Conservation (phyloP, 2,113 vertebrate genomes). For the Elgaria multicarinata region DNA sequence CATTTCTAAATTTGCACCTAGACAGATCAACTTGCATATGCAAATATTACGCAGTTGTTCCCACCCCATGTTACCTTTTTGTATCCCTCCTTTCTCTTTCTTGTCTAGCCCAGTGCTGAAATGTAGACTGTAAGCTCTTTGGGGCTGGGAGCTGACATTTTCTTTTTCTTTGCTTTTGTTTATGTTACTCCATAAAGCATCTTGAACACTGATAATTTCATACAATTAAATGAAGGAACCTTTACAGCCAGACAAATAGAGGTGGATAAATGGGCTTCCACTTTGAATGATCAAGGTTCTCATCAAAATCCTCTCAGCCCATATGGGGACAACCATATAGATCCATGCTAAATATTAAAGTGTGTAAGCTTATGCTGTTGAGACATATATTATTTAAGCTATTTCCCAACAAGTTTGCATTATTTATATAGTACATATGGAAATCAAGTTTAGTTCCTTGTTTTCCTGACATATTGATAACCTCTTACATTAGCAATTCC, state of each 20-base stretch:
- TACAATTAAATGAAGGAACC: not conserved
- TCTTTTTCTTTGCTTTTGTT: not conserved
- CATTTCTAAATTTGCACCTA: too few species aligned
- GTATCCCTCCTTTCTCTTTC: not conserved
- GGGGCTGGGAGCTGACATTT: not conserved
- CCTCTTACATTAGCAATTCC: not conserved
- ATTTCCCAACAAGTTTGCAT: conserved; percentile 1
- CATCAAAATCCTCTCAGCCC: not conserved
- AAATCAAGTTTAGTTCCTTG: not conserved
- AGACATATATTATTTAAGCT: conserved; percentile 14
- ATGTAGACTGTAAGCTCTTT: not conserved
- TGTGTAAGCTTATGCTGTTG: not conserved
- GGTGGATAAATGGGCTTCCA: not conserved
- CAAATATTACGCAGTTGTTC: not conserved
- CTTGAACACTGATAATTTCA: not conserved
- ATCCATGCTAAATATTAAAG: conserved; percentile 13
- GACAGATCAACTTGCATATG: too few species aligned
- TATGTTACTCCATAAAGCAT: not conserved
- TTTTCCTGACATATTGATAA: not conserved
- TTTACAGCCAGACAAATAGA: not conserved
- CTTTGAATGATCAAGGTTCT: not conserved
- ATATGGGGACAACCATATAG: not conserved
- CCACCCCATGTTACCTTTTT: not conserved
- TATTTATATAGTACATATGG: not conserved
- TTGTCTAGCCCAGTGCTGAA: not conserved